Evolutionary conservation across 2,113 vertebrate genomes (phyloP), one percentile per base, ranked within the genome.

Genomic region (Phrynosoma platyrhinos): DNA sequence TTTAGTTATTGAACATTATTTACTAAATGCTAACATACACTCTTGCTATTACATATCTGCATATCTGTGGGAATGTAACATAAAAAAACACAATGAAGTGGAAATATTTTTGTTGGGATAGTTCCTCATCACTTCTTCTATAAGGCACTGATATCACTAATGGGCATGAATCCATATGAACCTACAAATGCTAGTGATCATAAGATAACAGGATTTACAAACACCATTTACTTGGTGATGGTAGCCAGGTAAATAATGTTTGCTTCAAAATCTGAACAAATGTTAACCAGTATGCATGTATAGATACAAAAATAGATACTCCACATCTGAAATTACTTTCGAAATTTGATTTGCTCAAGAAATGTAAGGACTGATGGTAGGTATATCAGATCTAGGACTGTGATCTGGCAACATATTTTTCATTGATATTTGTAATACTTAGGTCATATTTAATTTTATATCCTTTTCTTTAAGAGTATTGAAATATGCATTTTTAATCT

Each of bases 51-150:
- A 93, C 53, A 62, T 89, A 90, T 91, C 86, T 84, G 52, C 53
- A 62, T 89, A 90, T 91, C 86, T 84, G 52, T 82, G 87, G 88
- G 91, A 93, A 89, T 89, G 85, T 85, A 92, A 69, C 64, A 91
- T 68, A 88, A 92, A 36, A 92, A 36, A 86, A 86, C 83, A 74
- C 90, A 92, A 82, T 82, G 84, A 91, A 88, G 47, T 91, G 91
- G 64, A 88, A 88, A 71, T 92, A 82, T 93, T 82, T 88, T 92
- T 90, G 89, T 82, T 92, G 93, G 85, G 72, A 84, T 58, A 93
- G 90, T 93, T 93, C 86, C 91, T 92, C 84, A 83, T 84, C 79
- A 89, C 82, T 80, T 87, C 69, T 82, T 32, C 21, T 75, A 3
- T 36, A 62, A 74, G 47, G 40, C 62, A 82, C 64, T 23, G 12